Conservation (phyloP, 2,888 invertebrate species). For the Andrena dorsata region DNA sequence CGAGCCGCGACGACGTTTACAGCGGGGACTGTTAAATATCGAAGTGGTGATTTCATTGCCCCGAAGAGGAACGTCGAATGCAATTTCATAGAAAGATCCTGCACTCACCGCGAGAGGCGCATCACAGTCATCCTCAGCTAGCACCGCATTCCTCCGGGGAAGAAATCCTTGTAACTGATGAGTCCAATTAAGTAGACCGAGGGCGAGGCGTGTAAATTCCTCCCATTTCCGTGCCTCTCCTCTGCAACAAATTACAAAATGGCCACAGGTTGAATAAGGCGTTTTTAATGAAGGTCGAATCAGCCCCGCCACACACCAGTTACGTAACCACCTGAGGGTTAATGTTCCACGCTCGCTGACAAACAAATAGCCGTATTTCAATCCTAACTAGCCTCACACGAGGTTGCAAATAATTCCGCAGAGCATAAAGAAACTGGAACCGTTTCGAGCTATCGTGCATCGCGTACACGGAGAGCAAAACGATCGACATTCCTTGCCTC, state of each 20-base stretch:
- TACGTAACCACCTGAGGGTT: neutral
- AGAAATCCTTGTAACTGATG: too few species aligned
- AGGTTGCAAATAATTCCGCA: slow-evolving; percentile 13
- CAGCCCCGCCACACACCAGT: neutral
- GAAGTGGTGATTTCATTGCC: too few species aligned
- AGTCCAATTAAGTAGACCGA: too few species aligned
- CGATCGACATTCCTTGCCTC: neutral
- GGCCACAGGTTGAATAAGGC: slow-evolving; percentile 5
- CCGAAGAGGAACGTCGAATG: too few species aligned
- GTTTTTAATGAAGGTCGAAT: slow-evolving; percentile 1
- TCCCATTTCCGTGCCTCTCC: neutral
- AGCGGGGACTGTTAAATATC: too few species aligned
- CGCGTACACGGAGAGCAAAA: neutral
- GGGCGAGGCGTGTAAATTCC: too few species aligned
- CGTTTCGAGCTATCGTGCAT: neutral
- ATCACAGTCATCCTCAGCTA: neutral
- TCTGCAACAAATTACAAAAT: neutral
- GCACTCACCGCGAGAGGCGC: neutral
- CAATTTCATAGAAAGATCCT: neutral
- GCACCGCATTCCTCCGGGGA: slow-evolving; percentile 8
- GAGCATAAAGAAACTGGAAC: neutral
- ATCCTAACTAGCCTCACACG: neutral
- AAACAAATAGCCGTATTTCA: neutral
- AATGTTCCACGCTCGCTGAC: neutral
- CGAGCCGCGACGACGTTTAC: too few species aligned